Base-by-base conservation (phyloP, 2,888 invertebrate species). In the Napeogenes inachia region DNA sequence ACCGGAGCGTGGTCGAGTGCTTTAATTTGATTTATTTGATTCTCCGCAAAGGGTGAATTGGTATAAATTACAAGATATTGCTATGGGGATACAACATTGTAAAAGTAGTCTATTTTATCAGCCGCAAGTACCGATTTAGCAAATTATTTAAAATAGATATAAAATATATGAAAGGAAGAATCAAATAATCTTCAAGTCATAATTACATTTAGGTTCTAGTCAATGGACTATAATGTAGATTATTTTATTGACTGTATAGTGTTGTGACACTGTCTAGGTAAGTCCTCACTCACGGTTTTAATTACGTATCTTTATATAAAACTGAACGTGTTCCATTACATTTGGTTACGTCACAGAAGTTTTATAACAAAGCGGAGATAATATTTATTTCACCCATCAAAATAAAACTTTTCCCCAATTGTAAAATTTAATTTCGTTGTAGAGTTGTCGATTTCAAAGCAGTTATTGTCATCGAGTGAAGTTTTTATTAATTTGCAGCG, bases 21-120 rank as follows among this genome's bases (percentile, higher is more conserved):
- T 87, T 84, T 88, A 87, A 87, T 89, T 87, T 90, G 90, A 90
- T 90, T 89, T 90, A 90, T 90, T 87, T 85, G 81, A 82, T 84
- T 84, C 79, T 67, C 74, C 72, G 70, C 75, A 89, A 89, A 88
- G 89, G 89, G 89, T 89, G 83, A 82, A 75, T 72, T 72, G 72
- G 78, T 82, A 84, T 86, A 84, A 80, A 85, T 86, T 83, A 85
- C 80, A 71, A 76, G 75, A 78, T 80, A 81, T 79, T 79, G 74
- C 77, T 71, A 67, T 70, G 66, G 73, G 72, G 72, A 75, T 73
- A 65, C 65, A 33, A 65, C 65, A 69, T 72, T 74, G 69, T 73
- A 72, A 74, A 73, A 73, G 70, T 70, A 63, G 33, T 69, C 63
- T 67, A 67, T 70, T 69, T 65, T 63, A 64, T 66, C 61, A 60